These are phyloP conservation scores for Polyodon spathula DNA, from an alignment of 2,113 vertebrate species.

Conservation along the genomic window DNA sequence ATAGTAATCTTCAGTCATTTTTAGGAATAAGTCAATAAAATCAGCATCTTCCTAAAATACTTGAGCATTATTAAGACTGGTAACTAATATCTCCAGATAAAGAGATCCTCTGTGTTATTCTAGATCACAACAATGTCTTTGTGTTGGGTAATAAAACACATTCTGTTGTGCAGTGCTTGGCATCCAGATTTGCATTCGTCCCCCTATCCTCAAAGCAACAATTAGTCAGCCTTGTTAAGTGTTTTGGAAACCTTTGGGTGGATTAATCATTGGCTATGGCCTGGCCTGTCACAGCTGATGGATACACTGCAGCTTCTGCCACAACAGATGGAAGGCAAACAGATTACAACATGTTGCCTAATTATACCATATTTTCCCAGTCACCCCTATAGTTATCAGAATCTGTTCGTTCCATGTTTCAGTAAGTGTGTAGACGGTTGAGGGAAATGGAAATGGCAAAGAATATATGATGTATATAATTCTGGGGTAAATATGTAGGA, in stretches of 20 bases:
- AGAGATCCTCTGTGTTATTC: too few relatives aligned
- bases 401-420: constrained; percentile 4
- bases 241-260: background rate
- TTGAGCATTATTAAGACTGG: too few relatives aligned
- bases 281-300: background rate
- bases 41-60: too few relatives aligned
- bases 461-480: background rate
- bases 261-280: constrained; percentile 1
- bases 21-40: too few relatives aligned
- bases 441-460: background rate
- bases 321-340: constrained; percentile 6
- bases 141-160: too few relatives aligned
- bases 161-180: background rate
- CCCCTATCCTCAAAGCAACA: background rate
- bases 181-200: background rate
- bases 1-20: too few relatives aligned
- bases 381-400: background rate
- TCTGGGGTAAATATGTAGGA: background rate
- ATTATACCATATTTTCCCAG: constrained; percentile 5
- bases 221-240: constrained; percentile 1
- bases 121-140: too few relatives aligned
- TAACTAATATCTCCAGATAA: too few relatives aligned
- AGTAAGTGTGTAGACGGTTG: background rate
- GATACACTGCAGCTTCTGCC: background rate
- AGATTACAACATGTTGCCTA: constrained; percentile 7